Base-by-base conservation (phyloP, 2,797 vertebrate species). In the Sebastes aleutianus region DNA sequence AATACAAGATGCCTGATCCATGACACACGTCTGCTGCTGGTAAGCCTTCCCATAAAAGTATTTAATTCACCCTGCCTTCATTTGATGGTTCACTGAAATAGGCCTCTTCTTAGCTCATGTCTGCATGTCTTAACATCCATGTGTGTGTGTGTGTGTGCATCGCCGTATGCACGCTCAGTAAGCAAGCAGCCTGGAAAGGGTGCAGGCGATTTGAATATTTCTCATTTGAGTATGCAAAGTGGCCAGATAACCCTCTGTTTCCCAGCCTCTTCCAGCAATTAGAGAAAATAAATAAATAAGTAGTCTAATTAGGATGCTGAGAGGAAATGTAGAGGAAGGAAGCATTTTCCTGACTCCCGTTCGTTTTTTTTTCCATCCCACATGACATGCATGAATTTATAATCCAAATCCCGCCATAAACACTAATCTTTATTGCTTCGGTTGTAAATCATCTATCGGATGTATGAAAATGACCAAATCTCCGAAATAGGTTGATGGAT, bases 171-270 rank as follows among this genome's bases (percentile, higher is more conserved):
- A 18, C 9, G 4, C 70, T 70, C 39, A 24, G 76, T 26, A 31
- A 82, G 84, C 70, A 65, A 56, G 64, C 68, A 70, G 79, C 43
- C 64, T 75, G 76, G 50, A 84, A 79, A 76, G 80, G 62, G 47
- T 73, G 65, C 32, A 20, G 24, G 58, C 8, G 2, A 89, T 93
- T 92, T 90, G 75, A 93, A 93, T 93, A 91, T 92, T 92, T 93
- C 77, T 82, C 78, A 92, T 93, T 92, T 87, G 78, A 67, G 80
- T 83, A 92, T 90, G 90, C 84, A 93, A 93, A 93, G 86, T 78
- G 81, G 78, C 76, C 83, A 79, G 80, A 87, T 90, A 92, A 79
- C 72, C 70, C 74, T 76, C 64, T 78, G 80, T 84, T 88, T 89
- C 71, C 69, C 47, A 80, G 80, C 68, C 62, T 88, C 84, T 85